These are phyloP conservation scores for Heteronetta atricapilla DNA, from an alignment of 2,113 vertebrate species.

Conservation along the genomic window DNA sequence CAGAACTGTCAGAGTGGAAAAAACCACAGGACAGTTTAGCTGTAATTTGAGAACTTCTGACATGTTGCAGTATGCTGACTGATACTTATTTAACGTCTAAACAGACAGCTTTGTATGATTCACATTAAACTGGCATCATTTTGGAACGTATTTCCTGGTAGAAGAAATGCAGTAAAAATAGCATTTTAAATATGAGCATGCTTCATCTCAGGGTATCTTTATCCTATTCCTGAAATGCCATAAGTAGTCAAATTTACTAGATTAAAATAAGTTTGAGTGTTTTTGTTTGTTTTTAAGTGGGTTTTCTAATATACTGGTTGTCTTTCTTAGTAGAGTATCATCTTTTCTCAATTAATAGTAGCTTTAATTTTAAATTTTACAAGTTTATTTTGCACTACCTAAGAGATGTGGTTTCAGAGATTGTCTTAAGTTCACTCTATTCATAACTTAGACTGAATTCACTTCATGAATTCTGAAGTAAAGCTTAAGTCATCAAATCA, in stretches of 20 bases:
- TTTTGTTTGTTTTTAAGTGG: not conserved
- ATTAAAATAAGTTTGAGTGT: not conserved
- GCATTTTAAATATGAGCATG: not conserved
- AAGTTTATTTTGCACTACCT: not conserved
- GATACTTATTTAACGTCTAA: not conserved
- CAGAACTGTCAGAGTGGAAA: not conserved
- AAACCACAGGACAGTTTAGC: not conserved
- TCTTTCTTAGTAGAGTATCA: not conserved
- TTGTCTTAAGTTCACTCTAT: not conserved
- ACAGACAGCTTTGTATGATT: not conserved
- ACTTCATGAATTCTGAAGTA: not conserved
- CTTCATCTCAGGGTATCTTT: not conserved
- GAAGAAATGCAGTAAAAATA: not conserved
- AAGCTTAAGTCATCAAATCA: not conserved
- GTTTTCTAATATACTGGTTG: not conserved
- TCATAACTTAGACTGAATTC: not conserved
- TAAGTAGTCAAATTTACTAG: not conserved
- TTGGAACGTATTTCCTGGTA: not conserved
- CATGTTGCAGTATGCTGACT: not conserved
- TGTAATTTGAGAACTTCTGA: not conserved
- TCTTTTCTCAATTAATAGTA: not conserved
- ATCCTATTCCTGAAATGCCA: not conserved
- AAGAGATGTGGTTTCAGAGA: not conserved
- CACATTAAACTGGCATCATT: not conserved
- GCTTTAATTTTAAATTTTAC: not conserved